Base-by-base conservation (phyloP, 1,140 invertebrate genomes). In the Achroia grisella region DNA sequence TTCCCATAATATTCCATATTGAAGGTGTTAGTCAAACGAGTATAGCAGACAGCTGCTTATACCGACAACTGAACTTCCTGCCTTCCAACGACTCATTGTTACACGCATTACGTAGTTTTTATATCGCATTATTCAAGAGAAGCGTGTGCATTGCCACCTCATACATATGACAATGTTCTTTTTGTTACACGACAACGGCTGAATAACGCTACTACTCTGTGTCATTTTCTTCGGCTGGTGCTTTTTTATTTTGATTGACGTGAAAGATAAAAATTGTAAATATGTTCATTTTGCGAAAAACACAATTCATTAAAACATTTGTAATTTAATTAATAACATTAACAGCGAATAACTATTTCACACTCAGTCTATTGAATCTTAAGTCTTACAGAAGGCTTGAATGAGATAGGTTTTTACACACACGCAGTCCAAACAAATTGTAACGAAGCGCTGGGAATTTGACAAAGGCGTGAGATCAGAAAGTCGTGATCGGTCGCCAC, bases 401-500 rank as follows among this genome's bases (percentile, higher is more conserved):
- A 6, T 23, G 17, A 23, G 6, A 23, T 23, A 23, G 6, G 17
- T 23, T 23, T 23, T 30, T 30, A 10, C 51, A 54, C 51, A 50
- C 39, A 54, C 28, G 44, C 49, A 43, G 51, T 49, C 56, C 45
- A 45, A 53, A 56, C 52, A 56, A 67, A 52, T 66, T 55, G 49
- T 52, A 48, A 44, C 47, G 53, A 56, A 46, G 52, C 56, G 56
- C 48, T 71, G 60, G 56, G 62, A 64, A 64, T 52, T 41, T 33
- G 56, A 58, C 2, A 23, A 2, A 23, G 46, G 53, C 70, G 67
- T 73, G 68, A 65, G 68, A 68, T 58, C 56, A 39, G 55, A 54
- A 54, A 67, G 58, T 74, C 73, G 71, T 77, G 73, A 74, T 68
- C 63, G 58, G 49, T 44, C 52, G 54, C 47, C 65, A 65, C 64